These are phyloP conservation scores for Psilopsiagon aurifrons DNA, from an alignment of 2,113 vertebrate species.

Conservation along the genomic window DNA sequence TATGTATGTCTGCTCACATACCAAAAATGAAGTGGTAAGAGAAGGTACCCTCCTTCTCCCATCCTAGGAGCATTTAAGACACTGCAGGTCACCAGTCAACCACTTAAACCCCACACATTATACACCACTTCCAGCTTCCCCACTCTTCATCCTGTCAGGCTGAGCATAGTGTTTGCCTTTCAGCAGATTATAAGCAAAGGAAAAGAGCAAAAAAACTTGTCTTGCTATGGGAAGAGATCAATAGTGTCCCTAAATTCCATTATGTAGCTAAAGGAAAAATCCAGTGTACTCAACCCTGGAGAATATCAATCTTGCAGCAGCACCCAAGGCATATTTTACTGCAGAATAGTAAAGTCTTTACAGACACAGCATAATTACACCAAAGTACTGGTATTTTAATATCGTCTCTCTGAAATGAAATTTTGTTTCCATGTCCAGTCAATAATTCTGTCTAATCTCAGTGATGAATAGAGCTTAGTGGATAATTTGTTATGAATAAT, in stretches of 20 bases:
- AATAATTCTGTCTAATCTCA: constrained; percentile 62
- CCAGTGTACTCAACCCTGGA: neutral
- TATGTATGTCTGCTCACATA: neutral
- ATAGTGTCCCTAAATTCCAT: neutral
- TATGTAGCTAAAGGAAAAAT: constrained; percentile 21
- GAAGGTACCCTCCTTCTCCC: neutral
- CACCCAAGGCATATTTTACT: constrained; percentile 38
- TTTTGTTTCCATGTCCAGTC: constrained; percentile 66
- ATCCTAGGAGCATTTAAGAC: neutral
- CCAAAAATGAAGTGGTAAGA: neutral
- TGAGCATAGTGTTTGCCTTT: neutral
- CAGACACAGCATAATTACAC: constrained; percentile 46
- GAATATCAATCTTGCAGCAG: constrained; percentile 44
- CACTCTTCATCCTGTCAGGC: neutral
- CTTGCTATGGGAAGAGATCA: constrained; percentile 24
- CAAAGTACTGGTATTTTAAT: constrained; percentile 11
- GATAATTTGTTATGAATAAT: constrained; percentile 63
- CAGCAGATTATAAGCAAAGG: neutral
- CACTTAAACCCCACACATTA: neutral
- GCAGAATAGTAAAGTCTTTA: constrained; percentile 44
- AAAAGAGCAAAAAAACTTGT: neutral
- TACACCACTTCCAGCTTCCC: neutral
- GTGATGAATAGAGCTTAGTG: constrained; percentile 54
- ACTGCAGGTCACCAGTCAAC: neutral
- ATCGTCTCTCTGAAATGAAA: constrained; percentile 48